Percentiles rank a stretch among this genome's conserved stretches.
Conservation (phyloP, 2,888 invertebrate genomes). For the Acleris laterana region DNA sequence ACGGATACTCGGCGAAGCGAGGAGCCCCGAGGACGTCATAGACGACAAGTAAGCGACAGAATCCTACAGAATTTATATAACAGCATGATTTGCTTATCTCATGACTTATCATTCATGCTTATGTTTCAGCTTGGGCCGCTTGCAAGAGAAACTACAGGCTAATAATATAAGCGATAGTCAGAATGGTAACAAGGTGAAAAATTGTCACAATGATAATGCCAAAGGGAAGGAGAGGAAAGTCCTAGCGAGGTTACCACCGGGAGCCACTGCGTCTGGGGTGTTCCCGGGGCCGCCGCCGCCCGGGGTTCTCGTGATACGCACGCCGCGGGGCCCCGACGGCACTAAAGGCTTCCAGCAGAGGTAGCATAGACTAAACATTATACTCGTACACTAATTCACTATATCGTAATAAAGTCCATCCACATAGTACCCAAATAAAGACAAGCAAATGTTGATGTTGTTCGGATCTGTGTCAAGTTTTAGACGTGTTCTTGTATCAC, state of each 20-base stretch:
- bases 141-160: constrained; percentile 77
- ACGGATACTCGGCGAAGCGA: constrained; percentile 94
- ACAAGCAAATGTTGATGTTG: constrained; percentile 34
- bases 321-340: constrained; percentile 92
- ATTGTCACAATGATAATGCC: constrained; percentile 60
- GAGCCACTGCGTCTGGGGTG: constrained; percentile 63
- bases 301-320: constrained; percentile 86
- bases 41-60: constrained; percentile 83
- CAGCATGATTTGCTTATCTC: constrained; percentile 29
- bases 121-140: constrained; percentile 66
- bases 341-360: constrained; percentile 81
- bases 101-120: constrained; percentile 14
- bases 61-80: constrained; percentile 47
- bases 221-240: constrained; percentile 77
- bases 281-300: constrained; percentile 77
- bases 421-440: constrained; percentile 47
- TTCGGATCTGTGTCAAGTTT: not conserved
- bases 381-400: constrained; percentile 45
- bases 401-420: constrained; percentile 58
- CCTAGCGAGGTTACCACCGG: constrained; percentile 67
- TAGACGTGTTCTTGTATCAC: constrained; percentile 2
- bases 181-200: constrained; percentile 61
- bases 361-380: constrained; percentile 62
- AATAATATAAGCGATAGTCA: constrained; percentile 72
- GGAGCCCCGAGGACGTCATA: constrained; percentile 90